A percentile compares a stretch with the other conserved stretches of the same genome.
Evolutionary conservation across 1,140 invertebrate genomes (phyloP).

Genomic region (Geopemphigus sp.): DNA sequence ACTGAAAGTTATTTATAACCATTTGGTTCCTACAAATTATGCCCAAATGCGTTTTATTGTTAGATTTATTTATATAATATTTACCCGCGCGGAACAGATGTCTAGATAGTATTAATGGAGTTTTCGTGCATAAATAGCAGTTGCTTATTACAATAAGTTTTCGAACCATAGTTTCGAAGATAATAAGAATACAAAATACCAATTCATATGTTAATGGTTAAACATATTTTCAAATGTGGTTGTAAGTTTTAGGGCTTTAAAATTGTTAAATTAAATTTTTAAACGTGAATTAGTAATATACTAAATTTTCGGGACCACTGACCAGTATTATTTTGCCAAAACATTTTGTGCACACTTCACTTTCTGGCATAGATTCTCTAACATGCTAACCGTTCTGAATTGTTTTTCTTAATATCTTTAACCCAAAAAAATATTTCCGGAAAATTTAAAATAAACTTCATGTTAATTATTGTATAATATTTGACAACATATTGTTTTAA

Average conservation of each 20-base stretch:
- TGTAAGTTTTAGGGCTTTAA: neutral
- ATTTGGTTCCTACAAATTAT: constrained; percentile 1
- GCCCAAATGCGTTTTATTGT: neutral
- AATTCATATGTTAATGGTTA: neutral
- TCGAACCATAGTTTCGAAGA: neutral
- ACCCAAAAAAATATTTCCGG: constrained; percentile 23
- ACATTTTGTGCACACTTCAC: constrained; percentile 46
- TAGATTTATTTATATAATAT: constrained; percentile 22
- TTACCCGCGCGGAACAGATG: neutral
- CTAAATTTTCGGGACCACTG: neutral
- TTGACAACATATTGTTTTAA: neutral
- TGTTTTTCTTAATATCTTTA: constrained; percentile 23
- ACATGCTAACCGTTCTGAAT: constrained; percentile 12
- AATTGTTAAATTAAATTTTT: neutral
- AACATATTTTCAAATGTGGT: neutral
- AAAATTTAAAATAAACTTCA: constrained; percentile 19
- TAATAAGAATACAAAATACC: neutral
- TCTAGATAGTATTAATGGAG: neutral
- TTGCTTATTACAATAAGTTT: constrained; percentile 11
- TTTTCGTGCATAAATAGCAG: neutral
- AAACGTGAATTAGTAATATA: neutral
- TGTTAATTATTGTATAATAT: neutral
- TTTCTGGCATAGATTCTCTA: constrained; percentile 28
- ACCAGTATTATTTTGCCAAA: constrained; percentile 38
- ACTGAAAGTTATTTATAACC: neutral